phyloP scores from a whole-genome alignment of 2,113 vertebrate species.

The Astatotilapia flaviijosephi region DNA sequence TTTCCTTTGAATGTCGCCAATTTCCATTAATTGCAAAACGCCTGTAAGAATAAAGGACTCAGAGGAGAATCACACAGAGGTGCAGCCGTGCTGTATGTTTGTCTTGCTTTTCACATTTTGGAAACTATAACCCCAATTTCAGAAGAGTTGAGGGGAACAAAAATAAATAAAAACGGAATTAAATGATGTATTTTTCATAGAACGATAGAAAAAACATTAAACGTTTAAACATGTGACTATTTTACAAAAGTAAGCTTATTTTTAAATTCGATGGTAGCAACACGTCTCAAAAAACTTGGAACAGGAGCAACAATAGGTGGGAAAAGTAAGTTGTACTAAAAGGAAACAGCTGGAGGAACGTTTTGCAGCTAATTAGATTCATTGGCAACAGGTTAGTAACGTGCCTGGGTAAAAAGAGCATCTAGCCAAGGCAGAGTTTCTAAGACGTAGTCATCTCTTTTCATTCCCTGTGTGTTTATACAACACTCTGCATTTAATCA shows the following conservation, averaged over 20 bases:
- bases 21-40: conserved; percentile 67
- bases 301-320: not conserved
- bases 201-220: not conserved
- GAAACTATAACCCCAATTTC: not conserved
- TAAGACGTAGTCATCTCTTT: not conserved
- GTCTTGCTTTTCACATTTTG: not conserved
- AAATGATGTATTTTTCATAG: not conserved
- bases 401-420: not conserved
- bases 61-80: not conserved
- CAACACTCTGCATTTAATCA: not conserved
- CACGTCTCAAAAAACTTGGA: not conserved
- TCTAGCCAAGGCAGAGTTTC: not conserved
- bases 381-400: not conserved
- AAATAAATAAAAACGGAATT: not conserved
- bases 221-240: not conserved
- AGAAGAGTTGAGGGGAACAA: not conserved
- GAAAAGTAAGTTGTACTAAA: not conserved
- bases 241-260: not conserved
- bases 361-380: not conserved
- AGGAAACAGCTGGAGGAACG: not conserved
- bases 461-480: not conserved
- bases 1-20: conserved; percentile 65
- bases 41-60: conserved; percentile 35
- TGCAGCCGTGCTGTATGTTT: not conserved
- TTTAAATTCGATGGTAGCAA: not conserved